These are phyloP conservation scores for Oenanthe oenanthe DNA, from an alignment of 2,113 vertebrate species.

Conservation along the genomic window DNA sequence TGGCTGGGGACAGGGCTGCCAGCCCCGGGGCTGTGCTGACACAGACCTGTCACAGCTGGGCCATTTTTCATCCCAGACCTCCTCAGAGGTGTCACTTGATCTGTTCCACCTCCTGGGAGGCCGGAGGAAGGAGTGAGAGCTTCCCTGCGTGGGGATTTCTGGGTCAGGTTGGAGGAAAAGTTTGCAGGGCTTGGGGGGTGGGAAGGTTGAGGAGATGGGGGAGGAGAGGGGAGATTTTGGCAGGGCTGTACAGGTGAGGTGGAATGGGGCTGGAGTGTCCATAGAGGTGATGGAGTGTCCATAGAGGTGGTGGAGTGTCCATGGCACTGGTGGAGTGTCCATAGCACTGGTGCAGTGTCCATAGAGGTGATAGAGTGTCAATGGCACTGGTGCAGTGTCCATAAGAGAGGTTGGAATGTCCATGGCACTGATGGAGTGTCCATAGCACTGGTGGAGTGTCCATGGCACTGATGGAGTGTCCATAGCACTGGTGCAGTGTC, in stretches of 20 bases:
- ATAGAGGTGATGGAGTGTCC: no score
- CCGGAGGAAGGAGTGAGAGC: rapidly evolving
- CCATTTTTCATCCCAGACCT: constrained; percentile 22
- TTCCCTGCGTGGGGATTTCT: not conserved
- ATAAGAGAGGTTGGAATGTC: no score
- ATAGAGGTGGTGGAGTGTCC: no score
- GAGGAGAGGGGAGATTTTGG: not conserved
- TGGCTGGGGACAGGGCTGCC: not conserved
- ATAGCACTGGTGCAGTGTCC: no score
- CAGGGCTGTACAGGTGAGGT: not conserved
- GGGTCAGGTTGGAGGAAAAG: not conserved
- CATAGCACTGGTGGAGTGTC: no score
- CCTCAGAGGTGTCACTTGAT: not conserved
- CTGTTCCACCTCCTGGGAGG: not conserved
- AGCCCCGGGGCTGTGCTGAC: not conserved
- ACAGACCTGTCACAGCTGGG: not conserved
- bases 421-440: not conserved
- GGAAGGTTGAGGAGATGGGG: rapidly evolving
- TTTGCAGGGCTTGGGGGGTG: not conserved
- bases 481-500: no score
- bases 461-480: not conserved
- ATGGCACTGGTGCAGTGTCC: no score
- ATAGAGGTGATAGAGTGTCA: no score
- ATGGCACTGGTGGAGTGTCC: rapidly evolving
- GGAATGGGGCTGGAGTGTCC: not conserved